Evolutionary conservation across 2,797 vertebrate genomes (phyloP).

Genomic region (Smutsia gigantea): DNA sequence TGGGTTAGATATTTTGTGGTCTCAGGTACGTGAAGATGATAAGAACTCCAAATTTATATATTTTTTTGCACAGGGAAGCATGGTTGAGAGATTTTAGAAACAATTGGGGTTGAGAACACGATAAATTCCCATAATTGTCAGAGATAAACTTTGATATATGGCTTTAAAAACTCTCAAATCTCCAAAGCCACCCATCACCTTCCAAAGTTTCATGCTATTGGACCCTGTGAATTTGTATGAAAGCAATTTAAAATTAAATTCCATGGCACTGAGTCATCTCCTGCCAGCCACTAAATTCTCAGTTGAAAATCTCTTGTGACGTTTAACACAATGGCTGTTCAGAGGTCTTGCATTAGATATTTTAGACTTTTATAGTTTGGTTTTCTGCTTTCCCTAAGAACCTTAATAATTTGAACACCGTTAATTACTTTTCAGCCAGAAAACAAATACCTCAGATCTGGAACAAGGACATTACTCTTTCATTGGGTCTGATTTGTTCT

Average conservation of each 20-base stretch:
- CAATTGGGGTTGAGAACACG: not conserved
- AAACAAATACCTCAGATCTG: not conserved
- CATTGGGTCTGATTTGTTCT: not conserved
- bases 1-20: slow-evolving; percentile 33
- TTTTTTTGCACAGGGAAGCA: slow-evolving; percentile 47
- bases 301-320: slow-evolving; percentile 72
- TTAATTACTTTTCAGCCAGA: slow-evolving; percentile 1
- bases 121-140: slow-evolving; percentile 44
- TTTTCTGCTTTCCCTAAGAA: slow-evolving; percentile 18
- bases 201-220: slow-evolving; percentile 60
- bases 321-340: slow-evolving; percentile 63
- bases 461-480: not conserved
- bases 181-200: slow-evolving; percentile 57
- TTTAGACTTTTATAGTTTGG: slow-evolving; percentile 31
- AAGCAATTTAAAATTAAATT: slow-evolving; percentile 77
- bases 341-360: slow-evolving; percentile 21
- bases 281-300: slow-evolving; percentile 66
- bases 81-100: slow-evolving; percentile 50
- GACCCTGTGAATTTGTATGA: slow-evolving; percentile 61
- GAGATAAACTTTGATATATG: slow-evolving; percentile 52
- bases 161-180: slow-evolving; percentile 25
- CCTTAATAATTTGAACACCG: not conserved
- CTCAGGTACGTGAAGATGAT: slow-evolving; percentile 8
- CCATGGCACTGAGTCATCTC: slow-evolving; percentile 64
- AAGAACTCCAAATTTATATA: slow-evolving; percentile 46